These are phyloP conservation scores for Perca fluviatilis DNA, from an alignment of 2,113 vertebrate genomes.

Conservation along the genomic window DNA sequence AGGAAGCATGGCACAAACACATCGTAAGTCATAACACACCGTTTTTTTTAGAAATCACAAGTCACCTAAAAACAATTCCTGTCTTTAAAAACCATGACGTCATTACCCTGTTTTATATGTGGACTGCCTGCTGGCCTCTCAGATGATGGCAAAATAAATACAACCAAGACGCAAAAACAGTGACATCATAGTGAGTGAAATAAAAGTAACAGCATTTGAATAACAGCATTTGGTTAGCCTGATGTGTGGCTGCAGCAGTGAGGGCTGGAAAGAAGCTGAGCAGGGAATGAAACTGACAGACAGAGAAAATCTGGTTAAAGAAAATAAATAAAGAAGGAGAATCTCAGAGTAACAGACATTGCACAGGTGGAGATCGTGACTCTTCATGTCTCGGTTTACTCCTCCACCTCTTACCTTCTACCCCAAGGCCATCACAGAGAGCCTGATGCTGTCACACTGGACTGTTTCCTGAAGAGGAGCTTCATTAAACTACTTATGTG, in stretches of 20 bases:
- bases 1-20: not conserved
- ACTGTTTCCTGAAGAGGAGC: constrained; percentile 58
- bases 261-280: not conserved
- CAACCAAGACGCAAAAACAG: constrained; percentile 16
- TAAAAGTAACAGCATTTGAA: constrained; percentile 32
- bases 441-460: constrained; percentile 41
- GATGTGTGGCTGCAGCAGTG: constrained; percentile 27
- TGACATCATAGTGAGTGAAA: constrained; percentile 23
- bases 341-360: constrained; percentile 22
- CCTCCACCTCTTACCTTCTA: constrained; percentile 48
- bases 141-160: constrained; percentile 39
- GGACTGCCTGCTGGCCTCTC: constrained; percentile 5
- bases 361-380: constrained; percentile 1
- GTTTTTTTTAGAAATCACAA: not conserved
- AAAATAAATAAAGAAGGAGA: not conserved
- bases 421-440: constrained; percentile 31
- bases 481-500: constrained; percentile 49
- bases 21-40: not conserved
- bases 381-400: constrained; percentile 38
- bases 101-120: constrained; percentile 12
- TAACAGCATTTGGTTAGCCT: constrained; percentile 3
- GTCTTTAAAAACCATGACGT: constrained; percentile 18
- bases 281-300: constrained; percentile 1
- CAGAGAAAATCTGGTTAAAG: not conserved
- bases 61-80: not conserved